Conservation (phyloP, 2,797 vertebrate species). For the Fistularia commersonii region DNA sequence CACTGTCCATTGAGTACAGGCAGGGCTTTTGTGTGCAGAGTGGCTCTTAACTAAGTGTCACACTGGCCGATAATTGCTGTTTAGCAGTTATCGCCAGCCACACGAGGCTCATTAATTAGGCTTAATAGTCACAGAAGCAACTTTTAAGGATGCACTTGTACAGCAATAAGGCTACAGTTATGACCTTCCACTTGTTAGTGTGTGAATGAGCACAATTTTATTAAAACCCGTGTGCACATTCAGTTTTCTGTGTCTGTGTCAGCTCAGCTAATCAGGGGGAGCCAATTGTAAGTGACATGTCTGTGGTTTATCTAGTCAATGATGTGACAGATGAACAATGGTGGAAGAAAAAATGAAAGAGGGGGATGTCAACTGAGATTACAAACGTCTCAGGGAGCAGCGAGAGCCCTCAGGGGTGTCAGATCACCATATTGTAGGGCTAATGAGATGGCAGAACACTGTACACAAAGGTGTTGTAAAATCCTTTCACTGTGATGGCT, state of each 20-base stretch:
- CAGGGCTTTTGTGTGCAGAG: constrained; percentile 54
- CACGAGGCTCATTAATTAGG: constrained; percentile 76
- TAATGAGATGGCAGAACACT: constrained; percentile 61
- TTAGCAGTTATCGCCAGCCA: constrained; percentile 67
- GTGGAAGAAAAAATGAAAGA: constrained; percentile 53
- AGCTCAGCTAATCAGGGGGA: constrained; percentile 55
- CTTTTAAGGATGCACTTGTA: constrained; percentile 64
- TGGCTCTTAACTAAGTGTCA: constrained; percentile 67
- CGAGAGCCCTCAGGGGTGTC: constrained; percentile 47
- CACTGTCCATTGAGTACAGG: constrained; percentile 24
- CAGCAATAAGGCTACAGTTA: constrained; percentile 40
- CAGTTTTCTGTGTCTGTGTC: constrained; percentile 20
- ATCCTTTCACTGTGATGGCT: constrained; percentile 39
- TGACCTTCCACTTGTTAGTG: constrained; percentile 59
- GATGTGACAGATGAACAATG: constrained; percentile 71
- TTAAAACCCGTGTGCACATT: constrained; percentile 12
- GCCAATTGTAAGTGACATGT: constrained; percentile 68
- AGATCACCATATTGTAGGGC: constrained; percentile 62
- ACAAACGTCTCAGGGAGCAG: constrained; percentile 54
- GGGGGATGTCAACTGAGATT: constrained; percentile 61
- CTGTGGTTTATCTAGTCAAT: constrained; percentile 66
- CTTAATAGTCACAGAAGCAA: constrained; percentile 70
- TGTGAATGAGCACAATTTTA: constrained; percentile 28
- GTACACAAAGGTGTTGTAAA: constrained; percentile 64
- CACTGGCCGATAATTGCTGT: constrained; percentile 62